These are phyloP conservation scores for Chloroceryle aenea DNA, from an alignment of 2,113 vertebrate genomes.

Conservation along the genomic window DNA sequence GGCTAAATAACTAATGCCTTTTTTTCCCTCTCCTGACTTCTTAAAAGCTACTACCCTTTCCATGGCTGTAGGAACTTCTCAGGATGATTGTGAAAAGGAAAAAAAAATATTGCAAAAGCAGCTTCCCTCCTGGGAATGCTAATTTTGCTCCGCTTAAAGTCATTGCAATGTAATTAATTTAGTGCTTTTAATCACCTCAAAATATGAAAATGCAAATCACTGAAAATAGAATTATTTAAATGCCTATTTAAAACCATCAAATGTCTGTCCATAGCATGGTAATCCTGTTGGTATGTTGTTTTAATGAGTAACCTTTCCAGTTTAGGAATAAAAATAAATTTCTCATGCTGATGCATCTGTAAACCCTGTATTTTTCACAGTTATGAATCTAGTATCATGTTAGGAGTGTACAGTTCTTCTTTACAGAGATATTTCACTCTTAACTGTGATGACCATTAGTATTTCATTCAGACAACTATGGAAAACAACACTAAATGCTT, in stretches of 20 bases:
- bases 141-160: slow-evolving; percentile 8
- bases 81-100: background rate
- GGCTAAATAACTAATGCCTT: slow-evolving; percentile 38
- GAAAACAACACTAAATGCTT: slow-evolving; percentile 52
- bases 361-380: background rate
- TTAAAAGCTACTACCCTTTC: slow-evolving; percentile 24
- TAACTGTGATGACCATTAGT: slow-evolving; percentile 1
- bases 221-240: background rate
- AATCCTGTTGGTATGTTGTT: background rate
- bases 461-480: slow-evolving; percentile 3
- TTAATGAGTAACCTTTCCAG: background rate
- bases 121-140: background rate
- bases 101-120: background rate
- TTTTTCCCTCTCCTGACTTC: background rate
- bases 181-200: background rate
- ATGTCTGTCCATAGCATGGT: background rate
- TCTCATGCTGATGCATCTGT: background rate
- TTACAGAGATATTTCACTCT: background rate
- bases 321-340: background rate
- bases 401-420: background rate
- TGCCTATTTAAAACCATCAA: background rate
- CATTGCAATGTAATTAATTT: background rate
- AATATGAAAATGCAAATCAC: background rate
- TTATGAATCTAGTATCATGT: background rate
- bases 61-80: background rate